Base-by-base conservation (phyloP, 2,113 vertebrate genomes). In the Corydoras sp. region DNA sequence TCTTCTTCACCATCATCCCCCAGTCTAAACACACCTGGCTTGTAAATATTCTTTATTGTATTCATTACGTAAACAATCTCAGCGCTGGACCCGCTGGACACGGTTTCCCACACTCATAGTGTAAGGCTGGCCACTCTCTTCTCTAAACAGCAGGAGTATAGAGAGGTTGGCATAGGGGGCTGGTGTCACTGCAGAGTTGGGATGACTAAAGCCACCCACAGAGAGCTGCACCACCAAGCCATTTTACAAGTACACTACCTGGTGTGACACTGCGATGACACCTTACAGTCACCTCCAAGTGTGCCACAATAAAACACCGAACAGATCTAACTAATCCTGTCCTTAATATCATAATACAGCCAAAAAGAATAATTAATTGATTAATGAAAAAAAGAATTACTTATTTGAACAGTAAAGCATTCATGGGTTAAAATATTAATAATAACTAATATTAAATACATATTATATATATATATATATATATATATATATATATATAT, bases 1-100 rank as follows among this genome's bases (percentile, higher is more conserved):
- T 58, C 11, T 51, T 35, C 58, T 69, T 12, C 62, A 51, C 65
- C 69, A 76, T 61, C 50, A 14, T 62, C 69, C 63, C 61, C 24
- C 79, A 85, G 83, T 82, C 83, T 85, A 85, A 85, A 85, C 83
- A 85, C 82, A 85, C 82, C 83, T 82, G 83, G 83, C 81, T 83
- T 81, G 83, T 85, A 85, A 85, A 85, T 80, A 79, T 82, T 83
- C 81, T 81, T 81, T 82, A 81, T 81, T 80, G 81, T 77, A 65
- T 76, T 54, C 56, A 68, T 81, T 79, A 82, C 62, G 62, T 85
- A 83, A 85, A 85, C 83, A 68, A 81, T 79, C 74, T 79, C 71
- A 72, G 81, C 32, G 58, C 65, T 32, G 62, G 71, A 62, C 55
- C 71, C 13, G 69, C 67, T 58, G 60, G 69, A 78, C 58, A 65